Evolutionary conservation across 1,140 invertebrate species (phyloP).

Genomic region (Zaprionus lachaisei): DNA sequence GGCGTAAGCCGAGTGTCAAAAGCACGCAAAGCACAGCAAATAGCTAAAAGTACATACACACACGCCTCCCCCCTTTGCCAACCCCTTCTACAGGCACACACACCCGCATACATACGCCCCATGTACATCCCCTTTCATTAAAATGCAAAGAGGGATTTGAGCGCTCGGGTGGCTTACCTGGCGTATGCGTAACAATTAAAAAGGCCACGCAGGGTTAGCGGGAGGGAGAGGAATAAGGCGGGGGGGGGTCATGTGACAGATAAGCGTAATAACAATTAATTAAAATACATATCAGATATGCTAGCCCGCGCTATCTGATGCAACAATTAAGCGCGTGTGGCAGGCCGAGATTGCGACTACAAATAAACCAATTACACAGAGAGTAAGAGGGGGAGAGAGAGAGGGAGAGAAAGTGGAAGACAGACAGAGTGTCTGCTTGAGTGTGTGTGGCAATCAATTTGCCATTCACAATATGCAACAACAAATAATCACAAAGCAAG

Average conservation of each 20-base stretch:
- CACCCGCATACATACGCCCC: constrained; percentile 4
- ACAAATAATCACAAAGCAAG: constrained; percentile 52
- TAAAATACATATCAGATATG: constrained; percentile 68
- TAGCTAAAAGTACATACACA: constrained; percentile 26
- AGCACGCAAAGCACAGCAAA: constrained; percentile 42
- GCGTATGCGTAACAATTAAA: constrained; percentile 73
- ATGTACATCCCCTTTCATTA: constrained; percentile 33
- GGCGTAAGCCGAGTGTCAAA: constrained; percentile 36
- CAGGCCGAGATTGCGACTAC: constrained; percentile 34
- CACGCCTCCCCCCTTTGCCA: not conserved
- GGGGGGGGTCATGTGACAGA: constrained; percentile 61
- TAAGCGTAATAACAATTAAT: constrained; percentile 75
- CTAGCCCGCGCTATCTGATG: constrained; percentile 37
- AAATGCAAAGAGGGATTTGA: constrained; percentile 64
- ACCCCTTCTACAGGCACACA: too few relatives aligned
- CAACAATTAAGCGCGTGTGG: constrained; percentile 34
- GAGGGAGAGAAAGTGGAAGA: not conserved
- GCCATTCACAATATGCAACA: constrained; percentile 33
- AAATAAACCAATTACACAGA: constrained; percentile 58
- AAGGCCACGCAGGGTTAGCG: constrained; percentile 30
- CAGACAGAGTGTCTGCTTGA: not conserved
- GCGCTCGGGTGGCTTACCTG: constrained; percentile 39
- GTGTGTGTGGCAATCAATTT: constrained; percentile 42
- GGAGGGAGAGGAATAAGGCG: not conserved
- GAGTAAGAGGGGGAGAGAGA: not conserved